Evolutionary conservation across 2,888 invertebrate species (phyloP).

Genomic region (Anaspis maculata): DNA sequence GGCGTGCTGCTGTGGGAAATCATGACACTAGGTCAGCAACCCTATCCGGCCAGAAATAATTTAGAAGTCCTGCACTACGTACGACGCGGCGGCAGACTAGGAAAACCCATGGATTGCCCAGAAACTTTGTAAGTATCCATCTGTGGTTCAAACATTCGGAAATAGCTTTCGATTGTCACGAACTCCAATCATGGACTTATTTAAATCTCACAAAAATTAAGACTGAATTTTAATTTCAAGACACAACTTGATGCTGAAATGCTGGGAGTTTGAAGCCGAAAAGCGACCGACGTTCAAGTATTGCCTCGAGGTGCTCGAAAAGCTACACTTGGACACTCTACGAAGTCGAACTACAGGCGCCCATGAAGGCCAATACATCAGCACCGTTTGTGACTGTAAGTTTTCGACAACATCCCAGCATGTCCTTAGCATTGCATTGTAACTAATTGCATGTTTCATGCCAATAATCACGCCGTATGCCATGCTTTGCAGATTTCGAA

Average conservation of each 20-base stretch:
- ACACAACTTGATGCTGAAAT: conserved; percentile 75
- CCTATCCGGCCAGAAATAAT: conserved; percentile 90
- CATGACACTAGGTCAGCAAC: conserved; percentile 90
- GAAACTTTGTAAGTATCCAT: conserved; percentile 56
- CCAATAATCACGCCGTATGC: conserved; percentile 19
- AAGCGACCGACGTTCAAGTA: conserved; percentile 80
- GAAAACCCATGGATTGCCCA: conserved; percentile 77
- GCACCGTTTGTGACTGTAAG: conserved; percentile 41
- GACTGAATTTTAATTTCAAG: conserved; percentile 48
- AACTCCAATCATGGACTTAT: too few relatives aligned
- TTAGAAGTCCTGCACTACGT: conserved; percentile 87
- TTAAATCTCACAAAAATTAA: not conserved
- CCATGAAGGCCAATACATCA: conserved; percentile 45
- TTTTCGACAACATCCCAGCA: too few relatives aligned
- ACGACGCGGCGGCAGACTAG: conserved; percentile 76
- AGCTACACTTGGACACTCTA: conserved; percentile 32
- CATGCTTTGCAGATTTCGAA: conserved; percentile 46
- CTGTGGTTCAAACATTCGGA: conserved; percentile 1
- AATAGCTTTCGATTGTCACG: too few relatives aligned
- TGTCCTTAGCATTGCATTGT: too few relatives aligned
- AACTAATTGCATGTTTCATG: conserved; percentile 1
- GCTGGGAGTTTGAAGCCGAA: conserved; percentile 80
- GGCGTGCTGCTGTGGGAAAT: conserved; percentile 96
- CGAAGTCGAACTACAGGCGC: conserved; percentile 38
- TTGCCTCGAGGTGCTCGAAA: conserved; percentile 59